Conservation (phyloP, 1,140 invertebrate genomes). For the Mylabris phalerata region DNA sequence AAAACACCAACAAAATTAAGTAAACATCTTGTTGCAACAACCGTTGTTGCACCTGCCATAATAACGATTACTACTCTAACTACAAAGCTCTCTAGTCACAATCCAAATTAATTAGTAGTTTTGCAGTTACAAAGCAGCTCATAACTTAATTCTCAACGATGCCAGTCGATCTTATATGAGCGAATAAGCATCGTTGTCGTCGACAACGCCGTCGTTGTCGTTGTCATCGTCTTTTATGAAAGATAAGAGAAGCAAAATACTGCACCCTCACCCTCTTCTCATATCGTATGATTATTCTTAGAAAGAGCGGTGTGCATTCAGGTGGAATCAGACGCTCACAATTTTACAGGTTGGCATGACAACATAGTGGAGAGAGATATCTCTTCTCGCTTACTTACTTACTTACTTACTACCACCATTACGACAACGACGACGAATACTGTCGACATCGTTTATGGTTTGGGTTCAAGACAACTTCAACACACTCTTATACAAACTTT, state of each 20-base stretch:
- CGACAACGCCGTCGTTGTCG: too few relatives aligned
- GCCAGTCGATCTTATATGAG: slow-evolving; percentile 7
- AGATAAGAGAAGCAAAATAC: slow-evolving; percentile 23
- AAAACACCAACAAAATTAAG: slow-evolving; percentile 20
- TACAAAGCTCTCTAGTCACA: slow-evolving; percentile 19
- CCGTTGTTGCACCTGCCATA: slow-evolving; percentile 19
- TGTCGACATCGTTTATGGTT: too few relatives aligned
- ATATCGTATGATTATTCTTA: slow-evolving; percentile 30
- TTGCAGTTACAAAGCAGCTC: slow-evolving; percentile 20
- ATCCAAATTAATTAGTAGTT: slow-evolving; percentile 26
- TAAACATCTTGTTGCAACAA: slow-evolving; percentile 15
- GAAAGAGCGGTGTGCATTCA: slow-evolving; percentile 18
- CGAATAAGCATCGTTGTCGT: slow-evolving; percentile 6
- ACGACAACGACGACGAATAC: slow-evolving; percentile 3
- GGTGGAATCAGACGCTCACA: slow-evolving; percentile 24
- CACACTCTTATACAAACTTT: too few relatives aligned
- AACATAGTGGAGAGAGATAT: slow-evolving; percentile 19
- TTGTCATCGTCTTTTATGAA: slow-evolving; percentile 9
- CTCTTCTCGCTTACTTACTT: slow-evolving; percentile 19
- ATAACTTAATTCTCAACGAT: slow-evolving; percentile 21
- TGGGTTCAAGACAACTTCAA: too few relatives aligned
- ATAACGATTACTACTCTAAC: slow-evolving; percentile 18
- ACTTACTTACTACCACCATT: slow-evolving; percentile 13
- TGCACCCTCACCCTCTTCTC: slow-evolving; percentile 24
- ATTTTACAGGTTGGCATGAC: slow-evolving; percentile 26